Percentiles rank a stretch among this genome's conserved stretches.
phyloP scores from a whole-genome alignment of 2,888 invertebrate species.

The Stenichneumon culpator region DNA sequence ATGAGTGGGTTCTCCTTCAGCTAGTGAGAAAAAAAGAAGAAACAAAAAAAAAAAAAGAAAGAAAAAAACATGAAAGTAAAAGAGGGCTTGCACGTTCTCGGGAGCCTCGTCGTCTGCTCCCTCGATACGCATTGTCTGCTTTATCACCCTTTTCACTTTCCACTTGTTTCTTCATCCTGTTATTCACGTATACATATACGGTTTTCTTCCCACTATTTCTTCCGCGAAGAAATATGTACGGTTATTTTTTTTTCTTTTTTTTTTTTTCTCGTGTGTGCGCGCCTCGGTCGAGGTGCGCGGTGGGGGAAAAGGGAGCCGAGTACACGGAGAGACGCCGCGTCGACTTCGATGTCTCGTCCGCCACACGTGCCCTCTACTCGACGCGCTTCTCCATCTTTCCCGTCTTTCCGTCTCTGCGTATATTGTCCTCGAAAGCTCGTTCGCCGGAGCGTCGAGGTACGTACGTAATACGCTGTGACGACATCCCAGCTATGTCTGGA shows the following conservation, averaged over 20 bases:
- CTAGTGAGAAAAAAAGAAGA: conserved; percentile 7
- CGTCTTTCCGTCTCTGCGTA: not conserved
- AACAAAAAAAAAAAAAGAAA: not conserved
- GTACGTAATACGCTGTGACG: not conserved
- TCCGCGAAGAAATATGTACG: not conserved
- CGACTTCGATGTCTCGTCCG: not conserved
- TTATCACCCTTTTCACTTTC: conserved; percentile 61
- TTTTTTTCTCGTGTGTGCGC: not conserved
- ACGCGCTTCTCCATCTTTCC: not conserved
- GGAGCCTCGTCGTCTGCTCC: conserved; percentile 11
- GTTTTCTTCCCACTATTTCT: not conserved
- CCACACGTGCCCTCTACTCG: not conserved
- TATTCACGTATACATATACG: not conserved
- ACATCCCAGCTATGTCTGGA: not conserved
- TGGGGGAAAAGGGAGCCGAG: not conserved
- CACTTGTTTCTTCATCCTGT: conserved; percentile 60
- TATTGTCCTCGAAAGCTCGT: conserved; percentile 3
- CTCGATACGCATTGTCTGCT: conserved; percentile 52
- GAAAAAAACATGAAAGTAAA: not conserved
- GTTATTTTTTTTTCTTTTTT: not conserved
- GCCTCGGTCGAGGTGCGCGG: no score
- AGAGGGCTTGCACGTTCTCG: conserved; percentile 20
- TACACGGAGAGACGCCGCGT: not conserved
- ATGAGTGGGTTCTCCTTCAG: conserved; percentile 1
- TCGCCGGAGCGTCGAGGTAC: not conserved